A percentile compares a stretch with the other conserved stretches of the same genome.
These are phyloP conservation scores for Metellina segmentata DNA, from an alignment of 2,888 invertebrate species.

Conservation along the genomic window DNA sequence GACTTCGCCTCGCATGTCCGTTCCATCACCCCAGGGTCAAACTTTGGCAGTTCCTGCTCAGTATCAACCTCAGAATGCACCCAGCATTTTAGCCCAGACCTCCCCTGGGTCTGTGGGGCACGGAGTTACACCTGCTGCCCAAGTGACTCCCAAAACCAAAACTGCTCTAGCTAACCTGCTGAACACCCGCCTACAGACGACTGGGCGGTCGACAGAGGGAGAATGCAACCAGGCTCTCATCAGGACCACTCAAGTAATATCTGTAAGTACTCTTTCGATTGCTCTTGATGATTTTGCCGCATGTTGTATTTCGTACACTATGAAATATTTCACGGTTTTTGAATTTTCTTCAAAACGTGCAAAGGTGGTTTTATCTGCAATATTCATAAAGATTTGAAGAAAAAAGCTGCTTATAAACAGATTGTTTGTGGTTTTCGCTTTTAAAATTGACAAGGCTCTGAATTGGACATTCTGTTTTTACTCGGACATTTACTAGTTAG, in stretches of 20 bases:
- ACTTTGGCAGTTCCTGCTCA: conserved; percentile 78
- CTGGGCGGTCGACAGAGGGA: conserved; percentile 76
- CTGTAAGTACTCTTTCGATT: conserved; percentile 26
- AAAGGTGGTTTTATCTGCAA: too few species aligned
- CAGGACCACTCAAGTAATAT: conserved; percentile 43
- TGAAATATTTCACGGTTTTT: too few species aligned
- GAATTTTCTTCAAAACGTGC: too few species aligned
- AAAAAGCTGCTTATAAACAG: too few species aligned
- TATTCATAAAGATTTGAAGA: too few species aligned
- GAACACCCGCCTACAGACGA: conserved; percentile 87
- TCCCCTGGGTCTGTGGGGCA: conserved; percentile 61
- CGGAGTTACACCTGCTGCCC: conserved; percentile 69
- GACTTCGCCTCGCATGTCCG: conserved; percentile 12
- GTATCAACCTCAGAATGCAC: conserved; percentile 79
- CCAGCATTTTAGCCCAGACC: conserved; percentile 63
- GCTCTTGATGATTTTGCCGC: too few species aligned
- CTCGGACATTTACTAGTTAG: too few species aligned
- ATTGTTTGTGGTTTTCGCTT: too few species aligned
- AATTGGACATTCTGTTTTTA: too few species aligned
- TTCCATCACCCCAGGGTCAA: conserved; percentile 44
- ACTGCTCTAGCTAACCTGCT: conserved; percentile 97
- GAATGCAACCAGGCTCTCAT: conserved; percentile 30
- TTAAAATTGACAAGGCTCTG: too few species aligned
- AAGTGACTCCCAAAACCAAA: conserved; percentile 93
- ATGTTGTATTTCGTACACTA: too few species aligned